These are phyloP conservation scores for Sapayoa aenigma DNA, from an alignment of 2,113 vertebrate genomes.

Conservation along the genomic window DNA sequence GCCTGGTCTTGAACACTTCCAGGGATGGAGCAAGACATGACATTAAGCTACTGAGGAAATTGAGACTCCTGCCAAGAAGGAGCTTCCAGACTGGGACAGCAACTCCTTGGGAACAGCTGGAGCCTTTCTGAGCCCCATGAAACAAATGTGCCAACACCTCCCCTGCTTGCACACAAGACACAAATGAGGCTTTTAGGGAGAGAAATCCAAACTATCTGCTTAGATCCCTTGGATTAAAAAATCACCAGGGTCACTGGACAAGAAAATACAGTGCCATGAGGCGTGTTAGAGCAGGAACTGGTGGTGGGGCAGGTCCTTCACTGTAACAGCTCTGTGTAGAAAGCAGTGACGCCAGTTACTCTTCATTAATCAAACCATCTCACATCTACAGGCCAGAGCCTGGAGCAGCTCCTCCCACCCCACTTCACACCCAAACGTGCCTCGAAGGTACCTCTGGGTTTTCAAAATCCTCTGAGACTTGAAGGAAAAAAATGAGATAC, in stretches of 20 bases:
- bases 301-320: neutral
- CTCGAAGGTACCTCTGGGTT: neutral
- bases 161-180: too few species aligned
- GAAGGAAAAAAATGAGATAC: neutral
- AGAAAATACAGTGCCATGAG: neutral
- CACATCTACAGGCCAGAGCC: neutral
- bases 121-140: too few species aligned
- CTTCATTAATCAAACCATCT: neutral
- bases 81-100: too few species aligned
- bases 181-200: too few species aligned
- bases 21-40: too few species aligned
- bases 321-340: neutral
- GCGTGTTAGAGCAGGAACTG: neutral
- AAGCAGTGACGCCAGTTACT: neutral
- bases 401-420: neutral
- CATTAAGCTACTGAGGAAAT: too few species aligned
- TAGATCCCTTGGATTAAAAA: neutral
- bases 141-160: too few species aligned
- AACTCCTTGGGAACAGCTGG: too few species aligned
- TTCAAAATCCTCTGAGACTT: neutral
- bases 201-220: neutral
- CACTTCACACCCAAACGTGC: neutral
- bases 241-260: neutral
- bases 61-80: too few species aligned
- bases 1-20: too few species aligned